Base-by-base conservation (phyloP, 2,888 invertebrate genomes). In the Calameuta idolon region DNA sequence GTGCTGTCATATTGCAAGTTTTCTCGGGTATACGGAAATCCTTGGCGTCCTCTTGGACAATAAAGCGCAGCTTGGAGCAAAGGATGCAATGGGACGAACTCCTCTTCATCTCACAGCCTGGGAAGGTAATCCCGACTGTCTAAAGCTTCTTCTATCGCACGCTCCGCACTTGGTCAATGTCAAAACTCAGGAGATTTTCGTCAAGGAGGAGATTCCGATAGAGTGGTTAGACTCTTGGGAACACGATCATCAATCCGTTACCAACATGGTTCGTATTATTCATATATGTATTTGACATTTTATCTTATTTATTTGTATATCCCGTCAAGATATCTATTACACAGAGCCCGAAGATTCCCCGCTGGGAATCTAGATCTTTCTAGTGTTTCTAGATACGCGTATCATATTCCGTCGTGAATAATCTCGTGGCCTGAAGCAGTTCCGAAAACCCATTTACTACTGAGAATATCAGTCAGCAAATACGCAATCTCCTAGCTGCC, bases 31-130 rank as follows among this genome's bases (percentile, higher is more conserved):
- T 75, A 91, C 91, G 0, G 92, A 92, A 23, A 89, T 93, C 11
- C 85, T 93, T 1, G 82, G 87, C 0, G 84, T 92, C 1, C 91
- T 93, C 69, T 83, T 93, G 76, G 92, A 81, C 3, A 90, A 89
- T 69, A 93, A 93, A 4, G 93, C 93, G 0, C 92, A 92, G 80
- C 91, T 91, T 77, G 89, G 91, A 55, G 87, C 92, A 69, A 90
- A 90, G 55, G 93, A 93, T 84, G 87, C 86, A 15, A 88, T 92
- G 4, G 93, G 93, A 0, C 87, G 93, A 34, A 93, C 93, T 0
- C 93, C 93, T 0, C 84, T 93, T 0, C 93, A 94, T 78, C 85
- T 93, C 11, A 93, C 93, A 0, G 92, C 93, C 0, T 93, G 92
- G 88, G 91, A 91, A 15, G 93, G 93, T 0, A 92, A 93, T 78